Evolutionary conservation across 2,888 invertebrate genomes (phyloP), one percentile per base, ranked within the genome.

Genomic region (Synanthedon vespiformis): DNA sequence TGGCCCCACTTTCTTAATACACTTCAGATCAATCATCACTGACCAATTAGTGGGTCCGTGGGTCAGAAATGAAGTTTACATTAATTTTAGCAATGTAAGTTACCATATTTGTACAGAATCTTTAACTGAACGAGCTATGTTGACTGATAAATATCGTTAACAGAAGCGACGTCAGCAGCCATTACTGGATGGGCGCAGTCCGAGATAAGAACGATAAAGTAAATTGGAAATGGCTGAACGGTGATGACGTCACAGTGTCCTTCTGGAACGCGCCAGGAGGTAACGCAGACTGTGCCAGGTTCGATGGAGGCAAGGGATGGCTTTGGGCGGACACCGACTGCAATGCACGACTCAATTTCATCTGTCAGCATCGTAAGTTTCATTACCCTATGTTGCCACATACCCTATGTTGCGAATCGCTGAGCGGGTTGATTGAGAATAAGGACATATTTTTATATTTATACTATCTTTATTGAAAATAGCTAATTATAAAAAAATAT

Each of bases 101-200:
- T 34, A 22, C 22, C 22, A 22, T 22, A 22, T 22, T 22, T 22
- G 1, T 22, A 4, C 8, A 27, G 27, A 27, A 27, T 27, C 8
- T 27, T 6, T 34, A 34, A 44, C 44, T 44, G 8, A 44, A 12
- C 1, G 44, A 44, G n/a, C 12, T 44, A 3, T 44, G 13, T 14
- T 44, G 48, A 48, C 48, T 18, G 48, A 11, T 48, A 12, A 22
- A 50, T 50, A 12, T 52, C 6, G 56, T 67, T 67, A 56, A 48
- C 81, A 91, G 94, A 70, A 95, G 94, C 69, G 96, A 97, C 80
- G 93, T 94, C 18, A 94, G 93, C 70, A 96, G 95, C 55, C 96
- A 96, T 64, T 97, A 97, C 76, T 97, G 97, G 97, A 94, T 97
- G 93, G 97, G 96, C 0, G 95, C 95, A 0, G 91, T 95, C 6